Base-by-base conservation (phyloP, 92 coral and sea anemone species). In the Zoanthus sansibaricus region DNA sequence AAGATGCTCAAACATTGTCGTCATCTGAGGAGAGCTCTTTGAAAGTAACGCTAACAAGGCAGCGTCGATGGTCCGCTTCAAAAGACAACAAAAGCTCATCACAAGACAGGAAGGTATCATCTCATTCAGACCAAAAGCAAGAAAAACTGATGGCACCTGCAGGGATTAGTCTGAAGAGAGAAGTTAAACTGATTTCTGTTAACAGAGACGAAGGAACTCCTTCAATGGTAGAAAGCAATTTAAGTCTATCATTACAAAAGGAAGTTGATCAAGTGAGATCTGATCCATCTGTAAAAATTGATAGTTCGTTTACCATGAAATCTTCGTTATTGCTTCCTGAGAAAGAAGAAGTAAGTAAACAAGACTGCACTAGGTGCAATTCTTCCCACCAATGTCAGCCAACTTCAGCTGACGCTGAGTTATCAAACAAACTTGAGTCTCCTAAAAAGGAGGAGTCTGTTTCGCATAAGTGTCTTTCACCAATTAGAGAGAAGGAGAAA, bases 41-140 rank as follows among this genome's bases (percentile, higher is more conserved):
- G 12, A 49, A 49, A 49, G 55, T 49, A 49, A 7, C 12, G 12
- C 55, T 1, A 49, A 42, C 73, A 46, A 80, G 61, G 70, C 85
- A 80, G 25, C 85, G 85, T 4, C 75, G 47, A 62, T 80, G 85
- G 85, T 80, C 72, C 6, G 37, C 9, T 1, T 79, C 73, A 48
- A 80, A 70, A 10, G 85, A 80, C 45, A 9, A 72, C 20, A 47
- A 16, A 18, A 51, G n/a, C 18, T 16, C 46, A 4, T 56, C 47
- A 20, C 84, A 18, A 5, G 51, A 17, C 21, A 72, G 66, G 46
- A 80, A 56, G 7, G 44, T 15, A 47, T 68, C 18, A 2, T 32
- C 32, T 4, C 56, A 46, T 52, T 47, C 59, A 2, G 85, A 80
- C 45, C 58, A 14, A 20, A 67, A 21, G 5, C 46, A 66, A 20